Evolutionary conservation across 2,888 invertebrate species (phyloP), one percentile per base, ranked within the genome.

Genomic region (Tromatobia lineatoria): DNA sequence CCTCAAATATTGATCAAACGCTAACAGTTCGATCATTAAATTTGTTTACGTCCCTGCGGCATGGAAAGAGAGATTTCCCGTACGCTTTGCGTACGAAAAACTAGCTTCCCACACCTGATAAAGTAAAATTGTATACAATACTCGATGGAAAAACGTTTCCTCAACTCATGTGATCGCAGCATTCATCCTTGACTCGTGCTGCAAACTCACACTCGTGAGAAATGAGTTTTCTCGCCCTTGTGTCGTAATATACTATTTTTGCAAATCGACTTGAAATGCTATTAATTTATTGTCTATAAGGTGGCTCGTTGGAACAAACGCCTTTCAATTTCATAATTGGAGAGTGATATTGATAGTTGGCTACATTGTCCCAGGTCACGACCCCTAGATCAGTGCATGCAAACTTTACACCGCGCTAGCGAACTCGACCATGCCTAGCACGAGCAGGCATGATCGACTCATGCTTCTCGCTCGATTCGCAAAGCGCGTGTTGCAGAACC

Each of bases 321-420:
- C 38, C 59, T 64, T 64, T 38, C 38, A 42, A 64, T 42, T 38
- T 64, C 38, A 38, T 64, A 64, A 64, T 64, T 64, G 64, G 64
- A 64, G 42, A 38, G 70, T 52, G 70, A 38, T 70, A 70, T 29
- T 47, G 64, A 69, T 66, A 64, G 54, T 64, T 57, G 34, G 18
- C 45, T 57, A 38, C 45, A 57, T 82, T 82, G 77, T 67, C 73
- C 45, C 66, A 73, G 82, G 82, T 77, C 82, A 77, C 67, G 77
- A 82, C 57, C 66, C 70, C 71, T 67, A 73, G 77, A 82, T 59
- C 82, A 66, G 64, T 76, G 54, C 76, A 45, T 45, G 13, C 64
- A n/a, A 66, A 42, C 66, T 38, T 80, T 66, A 57, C 42, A 61
- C 47, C 18, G 34, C 11, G 34, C 64, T 76, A 76, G 29, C 13